Percentiles rank a stretch among this genome's conserved stretches.
Conservation (phyloP, 2,797 vertebrate genomes). For the Phataginus tricuspis region DNA sequence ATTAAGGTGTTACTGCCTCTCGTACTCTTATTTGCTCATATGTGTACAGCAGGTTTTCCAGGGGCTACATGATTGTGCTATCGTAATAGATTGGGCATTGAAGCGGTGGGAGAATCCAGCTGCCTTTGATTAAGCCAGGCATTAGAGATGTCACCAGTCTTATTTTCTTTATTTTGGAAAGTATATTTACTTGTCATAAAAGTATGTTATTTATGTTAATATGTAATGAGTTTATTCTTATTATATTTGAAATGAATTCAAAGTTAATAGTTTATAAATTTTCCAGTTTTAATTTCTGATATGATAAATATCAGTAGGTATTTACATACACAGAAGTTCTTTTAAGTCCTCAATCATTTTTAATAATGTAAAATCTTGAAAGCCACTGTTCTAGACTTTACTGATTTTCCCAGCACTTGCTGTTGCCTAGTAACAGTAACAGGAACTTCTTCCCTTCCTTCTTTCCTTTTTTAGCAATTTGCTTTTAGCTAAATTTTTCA, state of each 20-base stretch:
- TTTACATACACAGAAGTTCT: neutral
- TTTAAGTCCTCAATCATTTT: neutral
- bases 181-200: slow-evolving; percentile 12
- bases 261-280: neutral
- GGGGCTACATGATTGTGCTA: neutral
- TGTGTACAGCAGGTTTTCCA: neutral
- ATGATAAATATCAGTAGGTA: neutral
- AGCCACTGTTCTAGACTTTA: neutral
- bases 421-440: neutral
- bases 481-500: slow-evolving; percentile 33
- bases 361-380: neutral
- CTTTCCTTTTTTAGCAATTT: neutral
- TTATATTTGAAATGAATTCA: neutral
- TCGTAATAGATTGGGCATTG: neutral
- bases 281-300: slow-evolving; percentile 1
- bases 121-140: neutral
- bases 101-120: neutral
- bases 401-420: neutral
- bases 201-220: neutral
- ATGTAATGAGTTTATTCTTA: neutral
- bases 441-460: neutral
- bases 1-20: neutral
- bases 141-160: neutral
- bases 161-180: neutral
- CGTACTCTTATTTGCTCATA: neutral